Base-by-base conservation (phyloP, 1,140 invertebrate species). In the Diabrotica virgifera region DNA sequence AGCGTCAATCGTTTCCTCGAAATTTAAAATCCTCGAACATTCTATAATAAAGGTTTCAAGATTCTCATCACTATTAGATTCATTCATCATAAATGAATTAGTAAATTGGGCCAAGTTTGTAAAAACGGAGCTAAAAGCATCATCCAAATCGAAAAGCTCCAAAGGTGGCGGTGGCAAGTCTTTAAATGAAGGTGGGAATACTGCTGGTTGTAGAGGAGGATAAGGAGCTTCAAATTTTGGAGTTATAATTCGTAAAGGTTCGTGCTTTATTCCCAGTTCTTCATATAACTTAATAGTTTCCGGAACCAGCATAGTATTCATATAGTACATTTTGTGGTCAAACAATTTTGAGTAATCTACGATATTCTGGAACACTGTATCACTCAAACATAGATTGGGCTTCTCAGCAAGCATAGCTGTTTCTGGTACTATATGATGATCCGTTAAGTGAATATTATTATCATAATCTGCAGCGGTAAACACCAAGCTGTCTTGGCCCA, bases 181-280 rank as follows among this genome's bases (percentile, higher is more conserved):
- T 74, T 94, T 87, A 78, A 99, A 99, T 40, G 90, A 90, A n/a
- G 97, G 96, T 8, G 96, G 94, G 81, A 98, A 99, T 1, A 97
- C 95, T 9, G 97, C 96, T 64, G 96, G 87, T 80, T 98, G 93
- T 13, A 98, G 83, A 0, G 90, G 87, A 10, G 96, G 96, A 66
- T 97, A 84, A 0, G 97, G 97, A n/a, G 95, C 94, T 81, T 99
- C 97, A 83, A 99, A 99, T 79, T 96, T 92, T 24, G 97, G 97
- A 51, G 91, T 93, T 64, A 99, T 99, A 7, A 99, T 83, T 68
- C 90, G 90, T 36, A 99, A 78, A 0, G 91, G 87, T 75, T 97
- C 94, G 76, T 98, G 96, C 77, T 96, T 95, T 0, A 98, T 87
- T 72, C 88, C 87, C 65, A 99, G 78, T 68, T 91, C 85, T 62